These are phyloP conservation scores for Iphiclides podalirius DNA, from an alignment of 2,888 invertebrate species.

Conservation along the genomic window DNA sequence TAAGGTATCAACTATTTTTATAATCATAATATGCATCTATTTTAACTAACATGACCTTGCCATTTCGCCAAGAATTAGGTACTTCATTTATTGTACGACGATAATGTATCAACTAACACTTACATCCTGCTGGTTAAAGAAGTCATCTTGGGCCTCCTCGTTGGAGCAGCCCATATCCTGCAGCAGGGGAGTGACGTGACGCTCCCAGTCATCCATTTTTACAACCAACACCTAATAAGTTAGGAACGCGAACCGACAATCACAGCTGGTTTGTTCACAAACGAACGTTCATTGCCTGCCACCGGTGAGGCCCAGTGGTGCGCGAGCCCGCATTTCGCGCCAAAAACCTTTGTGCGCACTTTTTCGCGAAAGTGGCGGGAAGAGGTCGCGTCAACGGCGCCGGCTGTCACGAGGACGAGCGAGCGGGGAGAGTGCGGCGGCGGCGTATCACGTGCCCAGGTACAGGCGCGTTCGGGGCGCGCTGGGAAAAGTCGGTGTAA, in stretches of 20 bases:
- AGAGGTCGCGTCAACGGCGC: constrained; percentile 67
- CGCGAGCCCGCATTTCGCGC: constrained; percentile 71
- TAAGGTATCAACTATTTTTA: too few relatives aligned
- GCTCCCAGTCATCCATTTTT: constrained; percentile 81
- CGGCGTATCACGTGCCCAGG: constrained; percentile 74
- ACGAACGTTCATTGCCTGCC: constrained; percentile 57
- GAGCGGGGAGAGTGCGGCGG: constrained; percentile 70
- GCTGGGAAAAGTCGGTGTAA: constrained; percentile 59
- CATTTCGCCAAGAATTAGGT: too few relatives aligned
- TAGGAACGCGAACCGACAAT: constrained; percentile 48
- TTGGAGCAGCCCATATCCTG: constrained; percentile 80
- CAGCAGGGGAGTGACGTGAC: constrained; percentile 79
- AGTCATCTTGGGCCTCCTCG: constrained; percentile 79
- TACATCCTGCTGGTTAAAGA: constrained; percentile 81
- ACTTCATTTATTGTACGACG: too few relatives aligned
- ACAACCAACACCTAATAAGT: constrained; percentile 44
- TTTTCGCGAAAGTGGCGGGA: constrained; percentile 63
- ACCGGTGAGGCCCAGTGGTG: constrained; percentile 32
- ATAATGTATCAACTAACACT: constrained; percentile 43
- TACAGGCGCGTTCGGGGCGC: constrained; percentile 72
- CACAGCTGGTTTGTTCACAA: constrained; percentile 62
- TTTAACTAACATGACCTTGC: too few relatives aligned
- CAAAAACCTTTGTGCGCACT: constrained; percentile 62
- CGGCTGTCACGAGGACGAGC: constrained; percentile 67
- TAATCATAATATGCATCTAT: too few relatives aligned